Evolutionary conservation across 2,797 vertebrate genomes (phyloP).

Genomic region (Bufotes viridis): DNA sequence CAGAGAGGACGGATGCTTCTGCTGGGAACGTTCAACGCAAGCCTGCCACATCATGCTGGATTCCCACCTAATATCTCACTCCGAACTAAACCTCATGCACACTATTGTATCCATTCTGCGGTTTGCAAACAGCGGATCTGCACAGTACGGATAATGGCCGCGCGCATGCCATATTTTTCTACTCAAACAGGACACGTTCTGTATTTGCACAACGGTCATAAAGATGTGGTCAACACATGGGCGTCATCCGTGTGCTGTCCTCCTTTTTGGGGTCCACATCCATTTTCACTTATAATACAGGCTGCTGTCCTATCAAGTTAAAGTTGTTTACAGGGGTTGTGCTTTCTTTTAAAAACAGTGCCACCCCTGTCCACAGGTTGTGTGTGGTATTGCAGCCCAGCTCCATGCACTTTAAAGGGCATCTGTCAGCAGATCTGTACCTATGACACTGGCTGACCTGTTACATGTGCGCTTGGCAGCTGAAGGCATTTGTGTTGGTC

Average conservation of each 20-base stretch:
- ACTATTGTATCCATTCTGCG: no score
- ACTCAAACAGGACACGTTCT: no score
- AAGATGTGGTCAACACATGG: no score
- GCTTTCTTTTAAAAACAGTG: not conserved
- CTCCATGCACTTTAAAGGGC: not conserved
- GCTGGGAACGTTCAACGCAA: slow-evolving; percentile 64
- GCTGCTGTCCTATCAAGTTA: not conserved
- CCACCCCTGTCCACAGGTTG: not conserved
- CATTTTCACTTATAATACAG: not conserved
- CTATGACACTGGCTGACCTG: no score
- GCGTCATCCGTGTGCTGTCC: no score
- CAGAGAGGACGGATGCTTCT: slow-evolving; percentile 40
- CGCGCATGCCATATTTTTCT: no score
- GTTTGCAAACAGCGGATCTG: no score
- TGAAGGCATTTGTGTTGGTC: no score
- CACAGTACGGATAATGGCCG: no score
- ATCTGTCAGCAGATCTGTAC: no score
- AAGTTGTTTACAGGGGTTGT: not conserved
- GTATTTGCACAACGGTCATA: no score
- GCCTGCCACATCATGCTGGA: slow-evolving; percentile 56
- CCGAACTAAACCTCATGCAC: slow-evolving; percentile 5
- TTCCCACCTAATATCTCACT: slow-evolving; percentile 13
- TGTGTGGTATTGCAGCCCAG: not conserved
- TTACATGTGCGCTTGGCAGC: no score
- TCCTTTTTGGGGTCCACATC: not conserved